Base-by-base conservation (phyloP, 2,113 vertebrate species). In the Rattus rattus region DNA sequence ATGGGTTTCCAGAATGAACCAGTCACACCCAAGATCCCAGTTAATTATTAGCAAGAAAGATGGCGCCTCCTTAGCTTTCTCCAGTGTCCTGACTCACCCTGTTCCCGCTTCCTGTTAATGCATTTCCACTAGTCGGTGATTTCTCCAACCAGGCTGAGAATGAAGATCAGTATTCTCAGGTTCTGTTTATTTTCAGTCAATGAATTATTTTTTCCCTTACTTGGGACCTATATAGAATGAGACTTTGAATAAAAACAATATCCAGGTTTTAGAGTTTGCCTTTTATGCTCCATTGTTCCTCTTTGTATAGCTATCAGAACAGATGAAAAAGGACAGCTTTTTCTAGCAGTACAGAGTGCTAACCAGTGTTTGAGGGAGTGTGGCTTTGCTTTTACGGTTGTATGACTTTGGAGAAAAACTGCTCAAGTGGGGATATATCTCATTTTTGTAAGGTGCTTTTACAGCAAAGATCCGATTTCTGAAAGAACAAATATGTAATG, bases 391-490 rank as follows among this genome's bases (percentile, higher is more conserved):
- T 36, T 54, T 43, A 49, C 73, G 93, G 56, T 85, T 93, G 36
- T 81, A 20, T 86, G 30, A 86, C 52, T 91, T 88, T 86, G 65
- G 43, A 11, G 61, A 79, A 95, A 94, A 90, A 90, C 81, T 93
- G 80, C 73, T 86, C 67, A n/a, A 91, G 65, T 69, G 14, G 47
- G 69, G 47, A 49, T 24, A 14, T 61, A 70, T 85, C 92, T 95
- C 89, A 95, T 22, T 22, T 95, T 95, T 63, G 67, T 67, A 94
- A 90, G 54, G 24, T 90, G 12, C 30, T 95, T 93, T 93, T 81
- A 96, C 81, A 95, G 59, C 61, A 89, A 92, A 95, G 12, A 81
- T 54, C 94, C 8, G 94, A 1, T 94, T 94, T 96, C 61, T 97
- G 49, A 92, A 75, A 88, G 73, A 94, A 81, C 11, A 88, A 79